phyloP scores from a whole-genome alignment of 2,888 invertebrate species.

The Lepidocyrtoides sp. region DNA sequence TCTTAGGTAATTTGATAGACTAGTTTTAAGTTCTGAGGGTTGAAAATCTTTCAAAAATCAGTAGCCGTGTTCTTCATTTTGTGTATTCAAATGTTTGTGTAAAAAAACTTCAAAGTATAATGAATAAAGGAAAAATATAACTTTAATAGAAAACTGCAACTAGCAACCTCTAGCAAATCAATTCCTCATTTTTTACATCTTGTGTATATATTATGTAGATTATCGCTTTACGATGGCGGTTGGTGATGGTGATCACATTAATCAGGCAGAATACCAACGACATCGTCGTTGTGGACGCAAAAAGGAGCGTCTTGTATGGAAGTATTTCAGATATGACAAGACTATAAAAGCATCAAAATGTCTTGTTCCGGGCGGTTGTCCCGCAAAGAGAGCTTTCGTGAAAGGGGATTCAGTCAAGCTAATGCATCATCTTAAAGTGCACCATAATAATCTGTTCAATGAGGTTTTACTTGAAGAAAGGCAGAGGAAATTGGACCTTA shows the following conservation, averaged over 20 bases:
- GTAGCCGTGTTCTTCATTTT: too few species aligned
- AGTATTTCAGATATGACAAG: neutral
- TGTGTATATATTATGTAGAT: neutral
- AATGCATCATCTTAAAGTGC: neutral
- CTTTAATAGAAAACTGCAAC: too few species aligned
- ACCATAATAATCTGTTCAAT: neutral
- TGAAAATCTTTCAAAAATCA: too few species aligned
- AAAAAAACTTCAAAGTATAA: too few species aligned
- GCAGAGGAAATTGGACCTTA: neutral
- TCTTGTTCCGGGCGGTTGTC: constrained; percentile 2
- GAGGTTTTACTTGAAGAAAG: neutral
- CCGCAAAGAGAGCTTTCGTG: neutral
- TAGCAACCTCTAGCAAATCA: too few species aligned
- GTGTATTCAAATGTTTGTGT: too few species aligned
- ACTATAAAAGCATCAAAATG: neutral
- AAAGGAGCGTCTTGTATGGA: neutral
- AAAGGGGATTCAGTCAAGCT: neutral
- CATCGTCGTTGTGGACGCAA: neutral
- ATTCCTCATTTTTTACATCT: neutral
- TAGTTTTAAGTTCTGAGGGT: too few species aligned
- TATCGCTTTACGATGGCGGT: neutral
- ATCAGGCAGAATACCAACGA: neutral
- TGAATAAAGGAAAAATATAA: too few species aligned
- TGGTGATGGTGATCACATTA: neutral
- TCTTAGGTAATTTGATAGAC: too few species aligned